Conservation (phyloP, 2,113 vertebrate species). For the Potamarius usumacintae region DNA sequence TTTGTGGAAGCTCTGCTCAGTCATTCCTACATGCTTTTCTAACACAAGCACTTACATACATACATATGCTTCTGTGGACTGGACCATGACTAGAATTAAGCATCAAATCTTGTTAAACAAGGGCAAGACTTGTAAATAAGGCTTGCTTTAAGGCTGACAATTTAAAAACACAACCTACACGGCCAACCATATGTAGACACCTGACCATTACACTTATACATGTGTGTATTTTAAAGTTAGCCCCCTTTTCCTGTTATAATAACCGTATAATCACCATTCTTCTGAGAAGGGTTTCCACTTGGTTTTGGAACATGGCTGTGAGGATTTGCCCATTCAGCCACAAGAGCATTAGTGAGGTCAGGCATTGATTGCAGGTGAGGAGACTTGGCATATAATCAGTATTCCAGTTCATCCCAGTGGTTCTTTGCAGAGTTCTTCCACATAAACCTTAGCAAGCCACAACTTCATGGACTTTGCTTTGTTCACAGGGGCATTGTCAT, state of each 20-base stretch:
- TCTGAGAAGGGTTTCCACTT: neutral
- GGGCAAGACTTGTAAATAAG: neutral
- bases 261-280: neutral
- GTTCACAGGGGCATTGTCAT: neutral
- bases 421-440: neutral
- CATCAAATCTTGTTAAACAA: neutral
- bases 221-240: neutral
- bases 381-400: neutral
- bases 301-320: neutral
- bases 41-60: neutral
- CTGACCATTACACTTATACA: no score
- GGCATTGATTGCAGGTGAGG: neutral
- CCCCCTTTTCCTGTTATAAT: neutral
- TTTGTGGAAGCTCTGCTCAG: neutral
- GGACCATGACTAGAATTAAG: neutral
- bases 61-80: neutral
- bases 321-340: neutral
- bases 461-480: neutral
- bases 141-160: neutral
- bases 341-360: neutral
- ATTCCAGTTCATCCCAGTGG: neutral
- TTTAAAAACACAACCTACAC: neutral
- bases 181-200: no score
- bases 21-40: neutral
- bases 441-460: neutral